phyloP scores from a whole-genome alignment of 2,888 invertebrate species.

The Orgyia antiqua region DNA sequence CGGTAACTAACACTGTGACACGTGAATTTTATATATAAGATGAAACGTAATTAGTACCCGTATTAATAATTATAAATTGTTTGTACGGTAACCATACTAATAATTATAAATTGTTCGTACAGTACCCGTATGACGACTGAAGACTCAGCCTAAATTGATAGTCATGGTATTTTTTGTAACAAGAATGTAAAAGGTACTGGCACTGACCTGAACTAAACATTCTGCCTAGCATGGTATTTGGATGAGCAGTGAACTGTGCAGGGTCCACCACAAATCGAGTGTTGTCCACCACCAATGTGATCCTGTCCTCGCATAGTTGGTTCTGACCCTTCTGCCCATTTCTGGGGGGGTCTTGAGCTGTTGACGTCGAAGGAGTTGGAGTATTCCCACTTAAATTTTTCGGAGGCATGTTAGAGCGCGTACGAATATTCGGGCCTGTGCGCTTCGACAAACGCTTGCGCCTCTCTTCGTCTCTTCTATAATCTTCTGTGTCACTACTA shows the following conservation, averaged over 20 bases:
- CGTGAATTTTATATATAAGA: too few species aligned
- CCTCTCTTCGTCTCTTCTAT: constrained; percentile 84
- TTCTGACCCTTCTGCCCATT: constrained; percentile 40
- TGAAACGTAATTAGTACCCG: too few species aligned
- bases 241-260: constrained; percentile 94
- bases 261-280: constrained; percentile 94
- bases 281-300: constrained; percentile 97
- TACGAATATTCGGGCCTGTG: constrained; percentile 49
- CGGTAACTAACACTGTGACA: too few species aligned
- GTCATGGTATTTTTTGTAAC: too few species aligned
- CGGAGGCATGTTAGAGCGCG: constrained; percentile 52
- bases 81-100: too few species aligned
- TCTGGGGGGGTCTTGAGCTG: constrained; percentile 46
- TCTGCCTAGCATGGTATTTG: constrained; percentile 99
- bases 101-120: too few species aligned
- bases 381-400: constrained; percentile 52
- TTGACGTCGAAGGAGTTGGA: constrained; percentile 57
- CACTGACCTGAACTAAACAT: constrained; percentile 94
- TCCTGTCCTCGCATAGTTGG: constrained; percentile 82
- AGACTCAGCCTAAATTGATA: too few species aligned
- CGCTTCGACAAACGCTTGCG: constrained; percentile 74
- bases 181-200: constrained; percentile 1
- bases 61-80: too few species aligned
- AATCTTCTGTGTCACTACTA: constrained; percentile 92
- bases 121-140: too few species aligned